Evolutionary conservation across 2,888 invertebrate genomes (phyloP), one percentile per base, ranked within the genome.

Genomic region (Pseudeuparius sepicola): DNA sequence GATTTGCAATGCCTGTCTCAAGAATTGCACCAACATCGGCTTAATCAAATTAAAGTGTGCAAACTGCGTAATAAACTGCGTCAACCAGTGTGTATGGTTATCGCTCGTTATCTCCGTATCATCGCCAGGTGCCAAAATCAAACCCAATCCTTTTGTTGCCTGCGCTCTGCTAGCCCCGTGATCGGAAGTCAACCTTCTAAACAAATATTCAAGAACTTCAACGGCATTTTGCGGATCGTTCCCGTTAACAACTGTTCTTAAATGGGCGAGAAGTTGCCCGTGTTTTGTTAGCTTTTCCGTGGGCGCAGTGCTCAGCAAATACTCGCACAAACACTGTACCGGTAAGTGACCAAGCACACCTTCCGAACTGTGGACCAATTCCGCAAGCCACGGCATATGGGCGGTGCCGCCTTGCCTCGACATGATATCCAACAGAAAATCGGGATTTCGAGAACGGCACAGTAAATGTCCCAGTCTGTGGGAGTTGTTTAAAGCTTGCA

Each of bases 311-410:
- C 74, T 71, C 2, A 93, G 71, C 30, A 96, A 70, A 65, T 94
- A 94, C 66, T 96, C 96, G 66, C 96, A 96, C 30, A 97, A 71
- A 57, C 94, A 96, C 56, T 94, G 94, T n/a, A 96, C 92, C 0
- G 96, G 96, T 12, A 97, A 66, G 48, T 92, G 86, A 53, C 86
- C 83, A 44, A 67, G 64, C 11, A 87, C 84, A 1, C 87, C 84
- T 54, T 92, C 92, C 45, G 87, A 88, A 49, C 85, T 88, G 50
- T 92, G 83, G 9, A 96, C 87, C 40, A 96, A 68, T 59, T 93
- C 90, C 5, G 92, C 90, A 41, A 96, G 66, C 96, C 96, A 96
- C 3, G 94, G 93, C 90, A 94, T 92, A 24, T 93, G 89, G 46
- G 90, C 85, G 1, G 87, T 79, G 30, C 90, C 81, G 45, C 87